These are phyloP conservation scores for Platyura marginata DNA, from an alignment of 1,140 invertebrate genomes.

Conservation along the genomic window DNA sequence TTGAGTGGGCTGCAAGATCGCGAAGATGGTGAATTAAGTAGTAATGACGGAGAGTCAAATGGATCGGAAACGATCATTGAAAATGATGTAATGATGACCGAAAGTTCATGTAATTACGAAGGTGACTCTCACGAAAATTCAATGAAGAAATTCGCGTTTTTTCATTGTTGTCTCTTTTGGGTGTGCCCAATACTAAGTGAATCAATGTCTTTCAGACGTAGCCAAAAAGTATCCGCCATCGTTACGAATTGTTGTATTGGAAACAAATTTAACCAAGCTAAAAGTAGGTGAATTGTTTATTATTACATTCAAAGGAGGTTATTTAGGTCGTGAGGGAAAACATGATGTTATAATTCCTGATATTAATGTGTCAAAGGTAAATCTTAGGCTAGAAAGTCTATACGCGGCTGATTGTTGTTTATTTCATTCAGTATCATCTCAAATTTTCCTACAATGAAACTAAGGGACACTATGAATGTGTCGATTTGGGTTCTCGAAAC, in stretches of 20 bases:
- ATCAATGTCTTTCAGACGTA: slow-evolving; percentile 46
- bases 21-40: slow-evolving; percentile 50
- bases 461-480: slow-evolving; percentile 40
- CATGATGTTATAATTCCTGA: slow-evolving; percentile 60
- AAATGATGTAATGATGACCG: background rate
- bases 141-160: slow-evolving; percentile 2
- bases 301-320: slow-evolving; percentile 72
- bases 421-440: slow-evolving; percentile 45
- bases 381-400: slow-evolving; percentile 5
- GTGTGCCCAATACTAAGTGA: too few species aligned
- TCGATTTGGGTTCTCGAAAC: slow-evolving; percentile 73
- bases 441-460: slow-evolving; percentile 45
- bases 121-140: too few species aligned
- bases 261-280: slow-evolving; percentile 45
- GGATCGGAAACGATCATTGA: background rate
- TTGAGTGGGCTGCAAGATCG: slow-evolving; percentile 13
- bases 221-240: slow-evolving; percentile 63
- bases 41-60: slow-evolving; percentile 19
- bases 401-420: slow-evolving; percentile 4
- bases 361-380: slow-evolving; percentile 59
- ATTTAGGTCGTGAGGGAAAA: slow-evolving; percentile 62
- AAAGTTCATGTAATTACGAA: too few species aligned
- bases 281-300: slow-evolving; percentile 62
- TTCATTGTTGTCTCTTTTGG: too few species aligned
- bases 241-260: slow-evolving; percentile 66